Base-by-base conservation (phyloP, 2,888 invertebrate species). In the Perizoma affinitatum region DNA sequence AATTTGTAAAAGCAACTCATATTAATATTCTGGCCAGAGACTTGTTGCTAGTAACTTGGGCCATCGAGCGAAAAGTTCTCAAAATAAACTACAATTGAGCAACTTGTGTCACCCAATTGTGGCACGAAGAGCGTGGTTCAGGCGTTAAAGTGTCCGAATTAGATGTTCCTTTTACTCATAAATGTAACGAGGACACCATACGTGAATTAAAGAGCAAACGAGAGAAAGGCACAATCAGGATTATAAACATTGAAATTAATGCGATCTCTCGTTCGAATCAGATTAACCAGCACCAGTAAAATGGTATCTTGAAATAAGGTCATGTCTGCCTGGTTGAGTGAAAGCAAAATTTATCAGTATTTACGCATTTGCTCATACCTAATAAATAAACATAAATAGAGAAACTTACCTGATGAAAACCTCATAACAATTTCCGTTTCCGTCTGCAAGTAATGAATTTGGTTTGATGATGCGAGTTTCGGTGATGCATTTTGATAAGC, bases 71-170 rank as follows among this genome's bases (percentile, higher is more conserved):
- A 74, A 75, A 72, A 74, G 70, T 72, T 75, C 70, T 69, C 71
- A 71, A 79, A 82, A 84, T 83, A 85, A 84, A 84, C 79, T 81
- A 80, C 71, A 69, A 82, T 87, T 86, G 77, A 66, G 83, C 76
- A 87, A 87, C 73, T 71, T 74, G 70, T 78, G 82, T 82, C 84
- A 84, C 80, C 82, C 78, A 74, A 75, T 80, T 83, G 81, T 75
- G 73, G 58, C 48, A 69, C 72, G 70, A 67, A 69, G 69, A 72
- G 68, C 69, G 60, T 69, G 69, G 54, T 49, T 47, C 47, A 33
- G 63, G 71, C 74, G 74, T 76, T 78, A 74, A 79, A 78, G 63
- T 78, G 76, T 72, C 64, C 71, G 76, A 79, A 80, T 78, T 63
- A 65, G 65, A 79, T 75, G 75, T 73, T 74, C 38, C 56, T 33